phyloP scores from a whole-genome alignment of 2,113 vertebrate species.

The Hirundichthys speculiger region DNA sequence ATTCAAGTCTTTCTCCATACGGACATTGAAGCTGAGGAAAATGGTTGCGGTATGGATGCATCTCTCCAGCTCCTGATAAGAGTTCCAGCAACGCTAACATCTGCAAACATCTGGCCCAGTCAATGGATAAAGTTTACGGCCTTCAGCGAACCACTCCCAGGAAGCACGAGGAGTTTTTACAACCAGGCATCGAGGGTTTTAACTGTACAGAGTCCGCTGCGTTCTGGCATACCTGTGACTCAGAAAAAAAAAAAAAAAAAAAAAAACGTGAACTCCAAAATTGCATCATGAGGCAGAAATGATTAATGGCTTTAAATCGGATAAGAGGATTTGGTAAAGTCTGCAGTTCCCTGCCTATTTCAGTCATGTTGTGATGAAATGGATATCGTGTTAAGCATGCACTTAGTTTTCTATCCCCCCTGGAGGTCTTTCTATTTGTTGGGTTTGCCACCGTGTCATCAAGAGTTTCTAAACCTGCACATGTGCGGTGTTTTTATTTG shows the following conservation, averaged over 20 bases:
- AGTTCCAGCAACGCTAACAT: slow-evolving; percentile 8
- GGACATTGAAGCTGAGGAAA: no score
- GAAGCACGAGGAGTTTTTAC: slow-evolving; percentile 60
- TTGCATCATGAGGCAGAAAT: slow-evolving; percentile 69
- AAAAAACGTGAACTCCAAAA: slow-evolving; percentile 60
- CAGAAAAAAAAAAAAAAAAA: slow-evolving; percentile 33
- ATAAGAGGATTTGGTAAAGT: slow-evolving; percentile 68
- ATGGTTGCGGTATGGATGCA: no score
- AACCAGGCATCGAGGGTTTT: slow-evolving; percentile 43
- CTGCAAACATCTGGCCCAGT: no score
- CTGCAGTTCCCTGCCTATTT: slow-evolving; percentile 61
- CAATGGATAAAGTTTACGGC: slow-evolving; percentile 22
- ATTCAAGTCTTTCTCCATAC: no score
- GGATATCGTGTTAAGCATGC: slow-evolving; percentile 67
- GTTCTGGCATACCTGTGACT: slow-evolving; percentile 61
- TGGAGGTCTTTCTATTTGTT: slow-evolving; percentile 33
- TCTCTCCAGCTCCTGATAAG: slow-evolving; percentile 6
- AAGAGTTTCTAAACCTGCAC: slow-evolving; percentile 31
- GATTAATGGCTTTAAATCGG: slow-evolving; percentile 73
- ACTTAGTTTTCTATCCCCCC: slow-evolving; percentile 32
- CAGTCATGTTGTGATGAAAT: slow-evolving; percentile 72
- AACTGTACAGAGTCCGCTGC: slow-evolving; percentile 48
- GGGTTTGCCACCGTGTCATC: slow-evolving; percentile 17
- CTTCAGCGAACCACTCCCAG: slow-evolving; percentile 25
- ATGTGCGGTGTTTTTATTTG: slow-evolving; percentile 46